Evolutionary conservation across 1,140 invertebrate genomes (phyloP).

Genomic region (Drosophila miranda): DNA sequence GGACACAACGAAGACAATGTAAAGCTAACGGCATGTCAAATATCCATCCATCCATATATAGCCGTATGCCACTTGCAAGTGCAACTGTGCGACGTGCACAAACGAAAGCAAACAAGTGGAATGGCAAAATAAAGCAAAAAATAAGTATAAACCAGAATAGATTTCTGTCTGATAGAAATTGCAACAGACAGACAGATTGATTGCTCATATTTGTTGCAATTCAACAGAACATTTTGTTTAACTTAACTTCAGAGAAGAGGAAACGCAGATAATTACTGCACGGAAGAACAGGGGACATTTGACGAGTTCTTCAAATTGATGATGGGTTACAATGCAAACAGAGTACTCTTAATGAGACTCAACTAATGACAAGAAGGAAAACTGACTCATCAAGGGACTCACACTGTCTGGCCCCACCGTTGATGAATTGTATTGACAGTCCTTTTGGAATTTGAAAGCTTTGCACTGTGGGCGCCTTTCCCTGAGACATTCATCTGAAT

Average conservation of each 20-base stretch:
- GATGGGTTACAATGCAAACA: no score
- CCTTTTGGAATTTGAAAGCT: not conserved
- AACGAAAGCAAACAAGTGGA: constrained; percentile 48
- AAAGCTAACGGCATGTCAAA: constrained; percentile 44
- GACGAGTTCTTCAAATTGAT: not conserved
- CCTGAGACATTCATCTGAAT: constrained; percentile 15
- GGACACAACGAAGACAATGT: constrained; percentile 12
- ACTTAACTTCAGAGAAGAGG: constrained; percentile 19
- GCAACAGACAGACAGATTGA: constrained; percentile 27
- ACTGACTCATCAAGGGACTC: no score
- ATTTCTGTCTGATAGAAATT: not conserved
- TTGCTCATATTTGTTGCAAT: constrained; percentile 53
- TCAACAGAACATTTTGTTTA: constrained; percentile 31
- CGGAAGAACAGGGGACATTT: not conserved
- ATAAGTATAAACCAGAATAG: constrained; percentile 7
- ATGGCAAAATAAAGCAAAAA: constrained; percentile 9
- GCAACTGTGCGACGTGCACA: constrained; percentile 24
- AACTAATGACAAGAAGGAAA: no score
- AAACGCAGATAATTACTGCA: constrained; percentile 8
- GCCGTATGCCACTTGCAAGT: constrained; percentile 35
- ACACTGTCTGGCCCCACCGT: no score
- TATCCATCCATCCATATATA: constrained; percentile 21
- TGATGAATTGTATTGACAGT: no score
- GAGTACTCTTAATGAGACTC: no score
- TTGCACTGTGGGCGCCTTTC: no score